A percentile compares a stretch with the other conserved stretches of the same genome.
phyloP scores from a whole-genome alignment of 2,888 invertebrate genomes.

The Andrena camellia region DNA sequence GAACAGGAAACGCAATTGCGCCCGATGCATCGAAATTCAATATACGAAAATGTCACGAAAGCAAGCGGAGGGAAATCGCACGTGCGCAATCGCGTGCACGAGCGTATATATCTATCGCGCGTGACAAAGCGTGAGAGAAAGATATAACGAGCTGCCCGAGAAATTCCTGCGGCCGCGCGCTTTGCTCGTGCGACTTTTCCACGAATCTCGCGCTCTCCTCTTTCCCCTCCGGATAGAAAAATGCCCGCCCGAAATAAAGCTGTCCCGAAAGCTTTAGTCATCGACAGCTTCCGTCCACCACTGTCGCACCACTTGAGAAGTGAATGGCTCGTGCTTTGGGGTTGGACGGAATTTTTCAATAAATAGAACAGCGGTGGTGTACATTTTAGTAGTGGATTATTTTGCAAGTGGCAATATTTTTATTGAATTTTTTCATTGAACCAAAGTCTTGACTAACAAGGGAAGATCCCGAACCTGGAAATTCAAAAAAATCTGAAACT shows the following conservation, averaged over 20 bases:
- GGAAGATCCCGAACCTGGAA: no score
- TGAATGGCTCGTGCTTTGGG: no score
- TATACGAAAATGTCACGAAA: no score
- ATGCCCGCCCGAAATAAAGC: slow-evolving; percentile 49
- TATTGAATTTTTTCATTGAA: no score
- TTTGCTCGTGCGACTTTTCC: slow-evolving; percentile 39
- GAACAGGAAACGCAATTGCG: no score
- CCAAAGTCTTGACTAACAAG: no score
- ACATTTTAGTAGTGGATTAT: no score
- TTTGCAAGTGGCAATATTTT: no score
- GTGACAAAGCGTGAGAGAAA: slow-evolving; percentile 68
- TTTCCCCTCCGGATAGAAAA: slow-evolving; percentile 26
- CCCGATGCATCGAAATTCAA: no score
- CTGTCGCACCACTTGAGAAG: neutral
- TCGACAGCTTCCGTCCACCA: neutral
- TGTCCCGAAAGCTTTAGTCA: slow-evolving; percentile 15
- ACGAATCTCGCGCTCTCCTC: slow-evolving; percentile 25
- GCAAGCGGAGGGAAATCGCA: neutral
- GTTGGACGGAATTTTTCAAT: no score
- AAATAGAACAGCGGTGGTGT: no score
- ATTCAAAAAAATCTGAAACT: no score
- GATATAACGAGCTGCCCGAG: slow-evolving; percentile 55
- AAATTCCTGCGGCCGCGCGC: slow-evolving; percentile 34
- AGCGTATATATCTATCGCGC: slow-evolving; percentile 40
- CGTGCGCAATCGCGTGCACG: slow-evolving; percentile 11